A percentile compares a stretch with the other conserved stretches of the same genome.
Evolutionary conservation across 2,797 vertebrate species (phyloP).

Genomic region (Smutsia temminckii): DNA sequence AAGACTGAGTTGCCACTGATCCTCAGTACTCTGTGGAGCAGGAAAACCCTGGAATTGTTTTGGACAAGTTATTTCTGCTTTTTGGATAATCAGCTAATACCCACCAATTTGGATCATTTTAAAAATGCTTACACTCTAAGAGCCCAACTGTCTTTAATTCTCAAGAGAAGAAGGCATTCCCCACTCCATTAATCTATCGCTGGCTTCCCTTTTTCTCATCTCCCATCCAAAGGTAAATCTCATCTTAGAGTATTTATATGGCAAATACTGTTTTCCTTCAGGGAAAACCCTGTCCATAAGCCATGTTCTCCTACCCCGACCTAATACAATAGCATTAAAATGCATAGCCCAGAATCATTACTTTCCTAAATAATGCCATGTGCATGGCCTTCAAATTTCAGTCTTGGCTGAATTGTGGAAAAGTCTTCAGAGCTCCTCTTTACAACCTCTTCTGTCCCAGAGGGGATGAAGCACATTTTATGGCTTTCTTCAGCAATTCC

Average conservation of each 20-base stretch:
- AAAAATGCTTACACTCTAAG: not conserved
- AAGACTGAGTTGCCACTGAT: not conserved
- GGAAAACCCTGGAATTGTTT: not conserved
- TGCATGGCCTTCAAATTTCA: not conserved
- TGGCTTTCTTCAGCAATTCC: not conserved
- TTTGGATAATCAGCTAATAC: not conserved
- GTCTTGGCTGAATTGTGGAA: not conserved
- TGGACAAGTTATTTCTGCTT: not conserved
- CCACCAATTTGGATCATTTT: not conserved
- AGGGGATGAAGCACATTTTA: not conserved
- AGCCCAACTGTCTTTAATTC: not conserved
- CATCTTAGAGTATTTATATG: not conserved
- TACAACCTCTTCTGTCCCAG: not conserved
- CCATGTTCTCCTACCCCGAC: not conserved
- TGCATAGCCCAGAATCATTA: not conserved
- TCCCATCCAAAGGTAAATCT: not conserved
- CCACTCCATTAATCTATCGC: not conserved
- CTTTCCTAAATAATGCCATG: not conserved
- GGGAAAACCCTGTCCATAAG: not conserved
- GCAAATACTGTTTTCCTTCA: not conserved
- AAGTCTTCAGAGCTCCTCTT: not conserved
- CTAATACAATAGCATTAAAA: not conserved
- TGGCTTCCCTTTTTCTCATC: not conserved
- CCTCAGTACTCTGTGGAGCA: not conserved
- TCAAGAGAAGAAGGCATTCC: not conserved